Evolutionary conservation across 2,888 invertebrate species (phyloP).

Genomic region (Pediacus dermestoides): DNA sequence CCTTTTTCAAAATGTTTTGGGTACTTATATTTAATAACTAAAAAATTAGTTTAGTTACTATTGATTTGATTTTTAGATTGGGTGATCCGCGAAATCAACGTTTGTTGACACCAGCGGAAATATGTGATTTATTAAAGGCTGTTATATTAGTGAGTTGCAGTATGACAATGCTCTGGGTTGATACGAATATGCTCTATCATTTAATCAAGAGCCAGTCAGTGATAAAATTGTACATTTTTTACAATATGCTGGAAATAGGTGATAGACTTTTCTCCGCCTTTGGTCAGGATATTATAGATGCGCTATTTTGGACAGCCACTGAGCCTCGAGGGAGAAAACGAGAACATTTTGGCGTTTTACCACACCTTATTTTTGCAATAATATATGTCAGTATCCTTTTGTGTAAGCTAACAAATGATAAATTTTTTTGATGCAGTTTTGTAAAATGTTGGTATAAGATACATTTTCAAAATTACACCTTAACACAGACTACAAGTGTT

Average conservation of each 20-base stretch:
- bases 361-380: conserved; percentile 88
- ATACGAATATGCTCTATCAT: conserved; percentile 98
- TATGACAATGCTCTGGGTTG: conserved; percentile 84
- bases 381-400: conserved; percentile 93
- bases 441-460: no score
- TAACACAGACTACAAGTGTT: no score
- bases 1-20: conserved; percentile 73
- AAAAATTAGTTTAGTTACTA: conserved; percentile 4
- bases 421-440: neutral
- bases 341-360: conserved; percentile 80
- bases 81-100: conserved; percentile 52
- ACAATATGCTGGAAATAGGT: conserved; percentile 98
- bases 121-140: conserved; percentile 95
- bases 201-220: conserved; percentile 96
- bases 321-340: conserved; percentile 82
- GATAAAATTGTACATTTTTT: conserved; percentile 98
- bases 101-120: conserved; percentile 81
- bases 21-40: no score
- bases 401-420: no score
- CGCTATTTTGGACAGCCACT: conserved; percentile 97
- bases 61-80: conserved; percentile 24
- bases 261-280: conserved; percentile 94
- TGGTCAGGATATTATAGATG: conserved; percentile 97
- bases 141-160: conserved; percentile 79
- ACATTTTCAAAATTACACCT: no score